These are phyloP conservation scores for Ennomos quercinarius DNA, from an alignment of 2,888 invertebrate species.

Conservation along the genomic window DNA sequence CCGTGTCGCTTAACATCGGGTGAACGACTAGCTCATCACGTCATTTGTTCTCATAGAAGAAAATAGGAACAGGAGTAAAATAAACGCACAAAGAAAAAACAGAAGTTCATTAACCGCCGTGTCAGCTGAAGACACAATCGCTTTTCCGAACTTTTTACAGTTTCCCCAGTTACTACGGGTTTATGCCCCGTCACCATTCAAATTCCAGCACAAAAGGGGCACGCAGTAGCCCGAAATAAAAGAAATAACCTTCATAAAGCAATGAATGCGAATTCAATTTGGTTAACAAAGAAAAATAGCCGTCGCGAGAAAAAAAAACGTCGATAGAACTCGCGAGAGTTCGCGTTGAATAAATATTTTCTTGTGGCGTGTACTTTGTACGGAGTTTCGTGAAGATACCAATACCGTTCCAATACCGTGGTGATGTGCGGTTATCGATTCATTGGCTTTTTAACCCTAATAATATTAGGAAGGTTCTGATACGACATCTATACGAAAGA, in stretches of 20 bases:
- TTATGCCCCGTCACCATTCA: constrained; percentile 36
- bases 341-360: constrained; percentile 37
- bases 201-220: constrained; percentile 36
- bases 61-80: background rate
- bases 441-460: no score
- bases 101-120: constrained; percentile 24
- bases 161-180: constrained; percentile 26
- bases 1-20: no score
- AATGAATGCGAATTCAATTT: constrained; percentile 74
- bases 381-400: constrained; percentile 13
- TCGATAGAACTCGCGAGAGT: constrained; percentile 36
- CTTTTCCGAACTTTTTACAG: constrained; percentile 31
- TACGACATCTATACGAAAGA: no score
- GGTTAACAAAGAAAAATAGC: constrained; percentile 71
- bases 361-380: constrained; percentile 24
- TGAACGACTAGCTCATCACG: no score
- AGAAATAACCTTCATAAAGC: constrained; percentile 64
- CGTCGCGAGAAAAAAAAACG: constrained; percentile 46
- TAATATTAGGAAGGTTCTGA: no score
- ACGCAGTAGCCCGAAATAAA: constrained; percentile 52
- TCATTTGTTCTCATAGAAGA: no score
- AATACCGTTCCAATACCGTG: no score
- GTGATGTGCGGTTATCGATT: no score
- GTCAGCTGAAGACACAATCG: constrained; percentile 29
- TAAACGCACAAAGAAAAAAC: background rate